Conservation (phyloP, 1,140 invertebrate species). For the Lordiphosa clarofinis region DNA sequence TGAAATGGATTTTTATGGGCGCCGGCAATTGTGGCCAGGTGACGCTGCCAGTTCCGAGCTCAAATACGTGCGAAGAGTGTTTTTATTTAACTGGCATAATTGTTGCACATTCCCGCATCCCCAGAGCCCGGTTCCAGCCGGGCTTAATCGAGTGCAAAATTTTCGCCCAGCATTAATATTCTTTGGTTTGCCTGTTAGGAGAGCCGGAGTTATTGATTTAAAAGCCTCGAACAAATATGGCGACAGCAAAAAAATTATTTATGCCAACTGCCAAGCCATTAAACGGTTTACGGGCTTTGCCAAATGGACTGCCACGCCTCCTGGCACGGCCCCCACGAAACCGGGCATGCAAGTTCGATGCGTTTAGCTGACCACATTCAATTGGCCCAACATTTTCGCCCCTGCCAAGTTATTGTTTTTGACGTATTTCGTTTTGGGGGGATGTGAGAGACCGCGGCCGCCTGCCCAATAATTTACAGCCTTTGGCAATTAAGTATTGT, state of each 20-base stretch:
- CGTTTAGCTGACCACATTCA: conserved; percentile 39
- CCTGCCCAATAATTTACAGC: conserved; percentile 34
- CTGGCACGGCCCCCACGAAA: conserved; percentile 19
- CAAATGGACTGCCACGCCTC: conserved; percentile 30
- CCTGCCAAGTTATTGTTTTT: conserved; percentile 36
- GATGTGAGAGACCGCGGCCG: not conserved
- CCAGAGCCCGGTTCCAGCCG: not conserved
- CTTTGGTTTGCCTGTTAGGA: conserved; percentile 27
- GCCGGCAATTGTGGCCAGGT: conserved; percentile 59
- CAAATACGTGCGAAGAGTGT: conserved; percentile 69
- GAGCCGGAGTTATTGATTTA: conserved; percentile 57
- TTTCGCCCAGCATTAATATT: conserved; percentile 23
- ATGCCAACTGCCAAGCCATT: conserved; percentile 52
- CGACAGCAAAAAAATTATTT: conserved; percentile 34
- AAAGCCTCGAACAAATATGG: conserved; percentile 39
- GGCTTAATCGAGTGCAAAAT: conserved; percentile 67
- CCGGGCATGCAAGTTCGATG: conserved; percentile 9
- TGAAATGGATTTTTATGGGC: conserved; percentile 78
- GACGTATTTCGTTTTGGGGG: conserved; percentile 27
- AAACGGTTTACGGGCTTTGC: conserved; percentile 32
- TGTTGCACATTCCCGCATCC: conserved; percentile 45
- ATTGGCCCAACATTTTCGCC: conserved; percentile 16
- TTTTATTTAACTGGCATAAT: conserved; percentile 77
- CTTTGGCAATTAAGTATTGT: conserved; percentile 38
- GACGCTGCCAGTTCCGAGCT: conserved; percentile 35